phyloP scores from a whole-genome alignment of 2,888 invertebrate species.

The Antitype chi region DNA sequence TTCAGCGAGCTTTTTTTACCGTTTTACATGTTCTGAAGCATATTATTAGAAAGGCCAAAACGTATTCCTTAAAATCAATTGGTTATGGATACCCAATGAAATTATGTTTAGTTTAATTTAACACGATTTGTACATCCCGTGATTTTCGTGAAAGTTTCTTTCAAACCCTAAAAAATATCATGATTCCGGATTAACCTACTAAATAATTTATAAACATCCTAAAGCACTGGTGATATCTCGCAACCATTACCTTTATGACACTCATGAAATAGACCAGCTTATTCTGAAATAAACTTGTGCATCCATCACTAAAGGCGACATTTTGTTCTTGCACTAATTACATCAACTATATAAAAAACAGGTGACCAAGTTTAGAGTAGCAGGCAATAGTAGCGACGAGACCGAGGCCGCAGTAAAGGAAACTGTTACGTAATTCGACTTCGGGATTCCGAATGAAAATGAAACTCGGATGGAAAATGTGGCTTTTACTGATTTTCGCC shows the following conservation, averaged over 20 bases:
- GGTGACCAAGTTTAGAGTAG: constrained; percentile 50
- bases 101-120: background rate
- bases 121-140: background rate
- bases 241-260: background rate
- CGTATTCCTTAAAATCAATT: background rate
- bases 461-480: constrained; percentile 57
- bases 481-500: constrained; percentile 46
- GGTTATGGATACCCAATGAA: constrained; percentile 5
- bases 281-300: background rate
- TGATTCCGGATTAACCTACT: background rate
- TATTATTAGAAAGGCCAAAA: background rate
- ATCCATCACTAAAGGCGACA: constrained; percentile 6
- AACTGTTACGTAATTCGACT: constrained; percentile 63
- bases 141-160: background rate
- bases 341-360: constrained; percentile 51
- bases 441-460: constrained; percentile 63
- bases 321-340: constrained; percentile 35
- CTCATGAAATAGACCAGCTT: background rate
- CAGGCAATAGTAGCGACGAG: constrained; percentile 33
- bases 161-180: background rate
- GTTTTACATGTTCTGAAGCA: background rate
- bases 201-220: background rate
- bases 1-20: constrained; percentile 3
- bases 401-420: constrained; percentile 53
- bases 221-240: background rate